Evolutionary conservation across 2,797 vertebrate species (phyloP).

Genomic region (Danio albolineatus): DNA sequence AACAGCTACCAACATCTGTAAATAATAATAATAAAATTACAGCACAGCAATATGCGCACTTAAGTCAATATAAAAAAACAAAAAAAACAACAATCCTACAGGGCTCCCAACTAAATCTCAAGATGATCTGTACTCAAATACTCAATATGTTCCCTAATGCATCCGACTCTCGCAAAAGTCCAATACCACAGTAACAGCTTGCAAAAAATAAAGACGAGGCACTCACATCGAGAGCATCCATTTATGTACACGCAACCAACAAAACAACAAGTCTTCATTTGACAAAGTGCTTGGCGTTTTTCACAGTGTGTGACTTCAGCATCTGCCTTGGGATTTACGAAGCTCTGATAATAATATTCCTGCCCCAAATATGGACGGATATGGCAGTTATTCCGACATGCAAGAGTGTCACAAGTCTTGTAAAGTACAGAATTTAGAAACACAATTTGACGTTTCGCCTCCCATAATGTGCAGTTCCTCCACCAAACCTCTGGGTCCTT

Average conservation of each 20-base stretch:
- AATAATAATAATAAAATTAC: constrained; percentile 39
- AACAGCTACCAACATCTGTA: constrained; percentile 24
- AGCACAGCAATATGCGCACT: constrained; percentile 30
- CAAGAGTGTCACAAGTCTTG: neutral
- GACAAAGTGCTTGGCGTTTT: constrained; percentile 51
- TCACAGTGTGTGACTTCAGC: constrained; percentile 47
- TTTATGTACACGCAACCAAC: constrained; percentile 18
- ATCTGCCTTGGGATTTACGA: constrained; percentile 6
- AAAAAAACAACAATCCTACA: constrained; percentile 34
- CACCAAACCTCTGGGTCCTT: neutral
- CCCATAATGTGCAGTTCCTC: too few species aligned
- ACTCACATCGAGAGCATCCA: constrained; percentile 30
- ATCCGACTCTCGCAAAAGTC: constrained; percentile 25
- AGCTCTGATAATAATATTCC: neutral
- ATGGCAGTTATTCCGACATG: constrained; percentile 10
- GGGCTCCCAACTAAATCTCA: constrained; percentile 40
- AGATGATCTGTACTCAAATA: constrained; percentile 38
- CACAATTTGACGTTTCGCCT: constrained; percentile 10
- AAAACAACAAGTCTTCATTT: constrained; percentile 34
- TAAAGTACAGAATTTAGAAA: neutral
- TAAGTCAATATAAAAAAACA: constrained; percentile 49
- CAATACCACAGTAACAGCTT: constrained; percentile 16
- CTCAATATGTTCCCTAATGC: constrained; percentile 18
- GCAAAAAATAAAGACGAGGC: constrained; percentile 26
- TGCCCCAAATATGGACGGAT: constrained; percentile 1